A percentile compares a stretch with the other conserved stretches of the same genome.
These are phyloP conservation scores for Mus spretus DNA, from an alignment of 2,797 vertebrate species.

Conservation along the genomic window DNA sequence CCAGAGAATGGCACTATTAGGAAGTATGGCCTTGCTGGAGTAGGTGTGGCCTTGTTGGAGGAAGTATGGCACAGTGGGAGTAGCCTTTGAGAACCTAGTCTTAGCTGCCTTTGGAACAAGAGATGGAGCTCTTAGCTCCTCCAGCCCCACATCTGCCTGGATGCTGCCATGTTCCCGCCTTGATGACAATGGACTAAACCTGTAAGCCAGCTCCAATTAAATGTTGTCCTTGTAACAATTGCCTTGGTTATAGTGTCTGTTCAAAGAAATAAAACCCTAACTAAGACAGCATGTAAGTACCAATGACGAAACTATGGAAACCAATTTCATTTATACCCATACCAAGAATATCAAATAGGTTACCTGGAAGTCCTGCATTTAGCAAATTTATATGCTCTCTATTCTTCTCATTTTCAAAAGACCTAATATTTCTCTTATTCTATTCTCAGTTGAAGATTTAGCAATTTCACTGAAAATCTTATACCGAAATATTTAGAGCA, in stretches of 20 bases:
- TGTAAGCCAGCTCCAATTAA: not conserved
- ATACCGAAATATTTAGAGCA: not conserved
- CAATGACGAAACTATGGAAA: constrained; percentile 17
- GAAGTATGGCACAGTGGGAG: not conserved
- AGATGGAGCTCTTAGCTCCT: not conserved
- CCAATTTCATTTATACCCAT: constrained; percentile 32
- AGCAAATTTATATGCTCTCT: not conserved
- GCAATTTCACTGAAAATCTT: constrained; percentile 26
- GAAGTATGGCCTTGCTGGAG: not conserved
- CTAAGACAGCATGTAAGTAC: not conserved
- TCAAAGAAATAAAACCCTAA: not conserved
- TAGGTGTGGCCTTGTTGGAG: not conserved
- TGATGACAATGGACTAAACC: not conserved
- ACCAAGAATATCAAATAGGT: constrained; percentile 13
- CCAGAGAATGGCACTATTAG: not conserved
- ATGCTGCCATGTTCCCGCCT: not conserved
- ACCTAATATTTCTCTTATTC: not conserved
- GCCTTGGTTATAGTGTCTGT: not conserved
- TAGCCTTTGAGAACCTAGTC: not conserved
- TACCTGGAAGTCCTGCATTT: not conserved
- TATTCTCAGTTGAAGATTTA: constrained; percentile 18
- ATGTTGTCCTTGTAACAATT: not conserved
- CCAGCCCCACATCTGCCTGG: not conserved
- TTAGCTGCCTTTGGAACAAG: not conserved
- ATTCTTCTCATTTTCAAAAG: not conserved